Evolutionary conservation across 64 coral and sea anemone genomes (phyloP).

Genomic region (Anthopleura sola): DNA sequence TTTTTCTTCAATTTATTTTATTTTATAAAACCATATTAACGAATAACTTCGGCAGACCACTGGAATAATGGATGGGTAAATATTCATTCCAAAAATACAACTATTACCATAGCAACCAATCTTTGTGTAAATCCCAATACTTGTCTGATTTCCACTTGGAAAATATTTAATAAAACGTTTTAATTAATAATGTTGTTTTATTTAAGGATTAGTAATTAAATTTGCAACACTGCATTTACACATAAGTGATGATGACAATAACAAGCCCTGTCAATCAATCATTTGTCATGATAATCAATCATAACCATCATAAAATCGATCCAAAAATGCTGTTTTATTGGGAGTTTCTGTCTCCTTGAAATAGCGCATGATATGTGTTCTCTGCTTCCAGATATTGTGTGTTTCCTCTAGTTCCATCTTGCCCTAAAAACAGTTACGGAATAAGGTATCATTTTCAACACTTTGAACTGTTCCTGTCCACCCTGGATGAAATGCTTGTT

Average conservation of each 20-base stretch:
- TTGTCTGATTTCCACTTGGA: no score
- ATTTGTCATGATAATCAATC: conserved; percentile 31
- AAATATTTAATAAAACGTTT: background rate
- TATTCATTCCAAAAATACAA: no score
- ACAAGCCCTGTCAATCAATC: no score
- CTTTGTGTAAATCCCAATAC: no score
- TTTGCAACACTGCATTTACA: background rate
- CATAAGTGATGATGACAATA: no score
- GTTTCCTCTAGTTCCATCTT: conserved; percentile 98
- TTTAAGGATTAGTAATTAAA: background rate
- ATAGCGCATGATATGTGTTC: conserved; percentile 96
- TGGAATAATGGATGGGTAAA: no score
- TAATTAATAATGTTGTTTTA: background rate
- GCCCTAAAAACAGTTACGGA: conserved; percentile 37
- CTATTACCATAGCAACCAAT: no score
- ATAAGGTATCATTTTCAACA: background rate
- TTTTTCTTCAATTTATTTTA: no score
- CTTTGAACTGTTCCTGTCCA: no score
- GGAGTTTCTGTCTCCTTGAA: conserved; percentile 91
- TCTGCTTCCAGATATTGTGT: conserved; percentile 98
- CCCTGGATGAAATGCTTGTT: no score
- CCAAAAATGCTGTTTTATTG: conserved; percentile 81
- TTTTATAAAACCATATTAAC: no score
- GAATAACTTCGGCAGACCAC: no score
- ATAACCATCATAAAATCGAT: conserved; percentile 95